Conservation (phyloP, 2,113 vertebrate genomes). For the Calcarius ornatus region DNA sequence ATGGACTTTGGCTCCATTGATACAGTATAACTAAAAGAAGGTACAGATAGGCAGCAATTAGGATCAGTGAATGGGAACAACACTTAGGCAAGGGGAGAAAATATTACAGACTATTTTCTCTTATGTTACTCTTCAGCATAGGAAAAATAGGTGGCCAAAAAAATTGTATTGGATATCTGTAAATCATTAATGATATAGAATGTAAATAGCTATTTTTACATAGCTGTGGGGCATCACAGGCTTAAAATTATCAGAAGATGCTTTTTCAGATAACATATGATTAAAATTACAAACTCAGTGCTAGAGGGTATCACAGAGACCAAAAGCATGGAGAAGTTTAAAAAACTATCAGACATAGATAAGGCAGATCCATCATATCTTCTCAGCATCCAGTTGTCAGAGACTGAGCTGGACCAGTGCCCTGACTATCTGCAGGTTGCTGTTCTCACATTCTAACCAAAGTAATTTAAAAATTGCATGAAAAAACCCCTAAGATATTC, state of each 20-base stretch:
- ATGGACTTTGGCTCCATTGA: background rate
- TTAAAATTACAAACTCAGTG: background rate
- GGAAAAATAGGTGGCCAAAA: background rate
- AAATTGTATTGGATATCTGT: background rate
- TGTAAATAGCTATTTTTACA: background rate
- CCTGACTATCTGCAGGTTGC: background rate
- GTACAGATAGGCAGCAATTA: background rate
- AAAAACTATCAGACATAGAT: background rate
- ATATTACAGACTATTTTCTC: background rate
- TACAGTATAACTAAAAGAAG: background rate
- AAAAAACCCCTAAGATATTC: background rate
- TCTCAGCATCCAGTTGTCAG: background rate
- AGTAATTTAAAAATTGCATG: background rate
- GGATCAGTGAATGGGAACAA: background rate
- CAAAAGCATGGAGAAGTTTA: background rate
- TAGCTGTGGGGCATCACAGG: fast-evolving
- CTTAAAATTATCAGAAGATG: background rate
- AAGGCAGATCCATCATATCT: background rate
- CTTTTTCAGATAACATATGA: background rate
- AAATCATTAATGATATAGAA: background rate
- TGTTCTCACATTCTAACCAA: background rate
- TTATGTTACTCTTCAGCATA: background rate
- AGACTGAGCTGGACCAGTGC: background rate
- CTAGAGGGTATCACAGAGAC: background rate
- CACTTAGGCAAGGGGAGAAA: background rate